Base-by-base conservation (phyloP, 2,888 invertebrate species). In the Alcis repandata region DNA sequence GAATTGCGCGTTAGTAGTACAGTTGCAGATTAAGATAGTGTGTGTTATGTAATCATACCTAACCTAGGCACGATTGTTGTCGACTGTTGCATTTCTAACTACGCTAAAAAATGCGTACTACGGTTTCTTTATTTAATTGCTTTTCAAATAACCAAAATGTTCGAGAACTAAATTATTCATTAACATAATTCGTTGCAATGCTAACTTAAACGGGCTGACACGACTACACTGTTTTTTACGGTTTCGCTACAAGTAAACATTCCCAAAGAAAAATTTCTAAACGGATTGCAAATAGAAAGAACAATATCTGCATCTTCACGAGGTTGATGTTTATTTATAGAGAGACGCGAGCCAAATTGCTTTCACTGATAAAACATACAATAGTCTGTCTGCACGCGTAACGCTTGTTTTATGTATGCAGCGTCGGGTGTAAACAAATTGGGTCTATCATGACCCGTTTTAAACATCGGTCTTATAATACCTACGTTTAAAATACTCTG, bases 281-380 rank as follows among this genome's bases (percentile, higher is more conserved):
- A 65, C 57, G 61, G 56, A 69, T 74, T 71, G 72, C 75, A 80
- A 81, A 79, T 81, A 83, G 76, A 84, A 63, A 63, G 46, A 54
- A 54, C 71, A 78, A 77, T 73, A 76, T 56, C 56, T 56, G 67
- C 72, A 78, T 67, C 68, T 71, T 76, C 71, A 73, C 67, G 74
- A 74, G 74, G 67, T 75, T 67, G 70, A 79, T 80, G 80, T 82
- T 83, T 88, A 88, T 90, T 88, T 85, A 85, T 86, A 86, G 79
- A 80, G 74, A 80, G 80, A 80, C 84, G 76, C 79, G 82, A 80
- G 90, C 90, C 88, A 91, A 91, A 88, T 87, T 73, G 87, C 88
- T 91, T 91, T 91, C 87, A 82, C 88, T 85, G 82, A 82, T 84
- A 85, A 82, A 75, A 83, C 76, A 68, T 67, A 77, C 68, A 63